Evolutionary conservation across 2,888 invertebrate genomes (phyloP), one percentile per base, ranked within the genome.

Genomic region (Myopa testacea): DNA sequence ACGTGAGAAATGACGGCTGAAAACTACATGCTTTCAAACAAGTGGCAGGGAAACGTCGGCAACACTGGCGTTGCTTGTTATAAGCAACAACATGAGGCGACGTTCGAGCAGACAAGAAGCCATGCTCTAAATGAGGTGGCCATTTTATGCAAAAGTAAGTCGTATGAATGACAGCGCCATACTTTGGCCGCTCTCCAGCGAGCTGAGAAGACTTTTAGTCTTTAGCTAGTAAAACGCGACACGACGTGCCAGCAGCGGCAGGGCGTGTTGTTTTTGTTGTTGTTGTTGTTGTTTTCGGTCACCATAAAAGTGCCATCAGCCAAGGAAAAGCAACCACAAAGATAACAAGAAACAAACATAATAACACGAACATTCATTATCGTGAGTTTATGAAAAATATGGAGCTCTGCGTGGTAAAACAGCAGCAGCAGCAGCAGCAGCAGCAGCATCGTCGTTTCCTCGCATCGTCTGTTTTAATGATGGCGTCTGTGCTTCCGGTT

Each of bases 391-490:
- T 26, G 2, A 26, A 26, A 26, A 1, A 2, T 2, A 26, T 1
- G 26, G 2, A 26, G 1, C 26, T 1, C 26, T 26, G 26, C 26
- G 26, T 26, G 2, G 26, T 26, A 65, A 65, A 65, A 37, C 63
- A 65, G 37, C 63, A 65, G 1, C 37, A 65, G 16, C 16, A 26
- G 34, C 38, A 63, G 34, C 19, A 63, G 37, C 63, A 65, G 1
- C 37, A 65, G 16, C 16, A 26, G 34, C 38, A 63, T 8, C 19
- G 26, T 26, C 37, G 7, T 67, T n/a, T 40, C 14, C 40, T 67
- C 14, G n/a, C n/a, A 67, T 55, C 14, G 55, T 67, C 67, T 55
- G 8, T 67, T 67, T 67, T 67, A 67, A 67, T 67, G n/a, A 40
- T 40, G 40, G n/a, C 38, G 16, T 16, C 40, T 37, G n/a, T n/a